These are phyloP conservation scores for Cantharis lateralis DNA, from an alignment of 2,888 invertebrate genomes.

Conservation along the genomic window DNA sequence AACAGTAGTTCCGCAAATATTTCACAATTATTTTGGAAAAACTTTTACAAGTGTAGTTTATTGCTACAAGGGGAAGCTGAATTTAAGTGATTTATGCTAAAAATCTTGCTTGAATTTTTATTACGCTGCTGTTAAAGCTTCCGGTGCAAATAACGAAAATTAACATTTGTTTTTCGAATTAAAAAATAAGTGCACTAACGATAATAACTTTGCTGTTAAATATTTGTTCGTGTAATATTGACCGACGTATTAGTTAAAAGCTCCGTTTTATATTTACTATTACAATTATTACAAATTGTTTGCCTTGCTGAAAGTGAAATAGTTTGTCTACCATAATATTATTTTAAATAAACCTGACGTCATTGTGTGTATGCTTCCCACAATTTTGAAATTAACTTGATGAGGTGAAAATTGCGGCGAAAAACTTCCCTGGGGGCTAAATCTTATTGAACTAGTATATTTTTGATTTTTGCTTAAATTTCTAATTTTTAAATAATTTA, in stretches of 20 bases:
- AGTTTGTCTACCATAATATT: background rate
- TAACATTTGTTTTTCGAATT: background rate
- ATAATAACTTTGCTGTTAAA: background rate
- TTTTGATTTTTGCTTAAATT: background rate
- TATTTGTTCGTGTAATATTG: background rate
- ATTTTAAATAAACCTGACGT: background rate
- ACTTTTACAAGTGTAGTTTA: background rate
- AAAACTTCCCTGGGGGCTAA: background rate
- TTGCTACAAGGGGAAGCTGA: background rate
- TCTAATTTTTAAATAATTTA: constrained; percentile 1
- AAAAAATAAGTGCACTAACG: background rate
- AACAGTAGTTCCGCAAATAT: background rate
- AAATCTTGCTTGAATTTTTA: background rate
- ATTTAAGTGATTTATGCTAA: background rate
- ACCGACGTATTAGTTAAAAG: background rate
- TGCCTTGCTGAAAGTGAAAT: background rate
- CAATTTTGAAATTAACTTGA: background rate
- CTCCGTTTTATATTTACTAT: background rate
- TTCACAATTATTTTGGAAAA: background rate
- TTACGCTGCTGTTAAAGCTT: background rate
- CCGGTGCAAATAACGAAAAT: background rate
- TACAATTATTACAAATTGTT: background rate
- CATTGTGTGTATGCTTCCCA: background rate
- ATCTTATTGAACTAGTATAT: background rate
- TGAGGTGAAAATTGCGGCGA: background rate